These are phyloP conservation scores for Papilio machaon DNA, from an alignment of 1,140 invertebrate genomes.

Conservation along the genomic window DNA sequence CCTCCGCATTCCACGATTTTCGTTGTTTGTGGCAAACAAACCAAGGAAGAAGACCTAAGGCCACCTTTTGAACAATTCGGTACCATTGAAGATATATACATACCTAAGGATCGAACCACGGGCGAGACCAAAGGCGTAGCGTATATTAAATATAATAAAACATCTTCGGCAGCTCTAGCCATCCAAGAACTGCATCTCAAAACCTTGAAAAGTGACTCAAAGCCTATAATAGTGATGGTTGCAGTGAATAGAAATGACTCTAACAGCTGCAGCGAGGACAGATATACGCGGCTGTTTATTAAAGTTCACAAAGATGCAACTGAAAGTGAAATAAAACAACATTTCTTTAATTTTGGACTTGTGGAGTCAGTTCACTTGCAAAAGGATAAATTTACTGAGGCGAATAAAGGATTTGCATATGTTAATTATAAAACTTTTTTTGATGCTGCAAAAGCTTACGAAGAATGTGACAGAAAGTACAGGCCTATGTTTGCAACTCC, in stretches of 20 bases:
- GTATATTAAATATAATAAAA: slow-evolving; percentile 93
- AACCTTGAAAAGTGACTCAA: slow-evolving; percentile 86
- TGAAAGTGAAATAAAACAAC: slow-evolving; percentile 90
- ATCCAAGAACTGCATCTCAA: slow-evolving; percentile 94
- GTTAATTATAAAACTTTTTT: slow-evolving; percentile 92
- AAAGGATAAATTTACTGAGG: slow-evolving; percentile 90
- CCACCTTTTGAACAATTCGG: slow-evolving; percentile 92
- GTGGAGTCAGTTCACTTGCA: slow-evolving; percentile 93
- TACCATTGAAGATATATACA: slow-evolving; percentile 93
- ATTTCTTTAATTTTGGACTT: slow-evolving; percentile 93
- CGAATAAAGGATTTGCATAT: slow-evolving; percentile 96
- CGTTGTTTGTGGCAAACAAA: slow-evolving; percentile 92
- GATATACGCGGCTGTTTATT: slow-evolving; percentile 93
- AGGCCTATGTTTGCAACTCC: slow-evolving; percentile 96
- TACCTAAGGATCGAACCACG: slow-evolving; percentile 92
- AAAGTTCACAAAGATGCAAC: slow-evolving; percentile 91
- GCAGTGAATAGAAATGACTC: slow-evolving; percentile 88
- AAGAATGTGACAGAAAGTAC: slow-evolving; percentile 93
- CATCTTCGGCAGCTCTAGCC: slow-evolving; percentile 91
- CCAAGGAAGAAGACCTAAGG: slow-evolving; percentile 91
- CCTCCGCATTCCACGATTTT: slow-evolving; percentile 85
- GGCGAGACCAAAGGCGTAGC: slow-evolving; percentile 93
- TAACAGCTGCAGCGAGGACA: slow-evolving; percentile 92
- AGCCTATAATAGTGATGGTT: slow-evolving; percentile 95
- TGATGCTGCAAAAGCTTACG: slow-evolving; percentile 93